Base-by-base conservation (phyloP, 2,888 invertebrate species). In the Drosophila parthenogenetica region DNA sequence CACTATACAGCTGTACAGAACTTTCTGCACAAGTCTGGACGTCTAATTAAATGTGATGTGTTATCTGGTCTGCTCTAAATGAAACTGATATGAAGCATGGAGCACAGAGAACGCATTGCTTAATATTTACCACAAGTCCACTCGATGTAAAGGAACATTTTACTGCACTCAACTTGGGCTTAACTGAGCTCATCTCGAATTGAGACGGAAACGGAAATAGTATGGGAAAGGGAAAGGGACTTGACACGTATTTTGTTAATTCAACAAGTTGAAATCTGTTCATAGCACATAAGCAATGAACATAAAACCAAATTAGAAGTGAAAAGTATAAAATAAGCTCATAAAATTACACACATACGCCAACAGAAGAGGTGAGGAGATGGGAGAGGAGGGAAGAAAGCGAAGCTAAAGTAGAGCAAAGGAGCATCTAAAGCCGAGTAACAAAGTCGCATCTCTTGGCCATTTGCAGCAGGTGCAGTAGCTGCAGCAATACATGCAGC, bases 301-400 rank as follows among this genome's bases (percentile, higher is more conserved):
- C 68, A 63, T 66, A 62, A 62, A 71, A 69, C 68, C 77, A 77
- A 82, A 88, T 88, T 82, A 86, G 71, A 83, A 77, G 74, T 62
- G 76, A 81, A 78, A 81, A 72, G 76, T 87, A 84, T 81, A 76
- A 81, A 85, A 87, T 87, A 87, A 84, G 77, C 88, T 87, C 74
- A 84, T 89, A 69, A 88, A 77, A 79, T 73, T 74, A 67, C 68
- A 79, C 59, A 64, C 62, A 77, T 43, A 25, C 55, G 65, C 17
- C 61, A 46, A 14, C 37, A 37, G 45, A 13, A 11, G 14, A 0
- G 11, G 40, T 16, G 5, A 25, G 8, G 7, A 0, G 10, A 7
- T 13, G 11, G n/a, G 11, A 19, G 14, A 14, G 11, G 0, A 14
- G 11, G 7, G 22, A n/a, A 7, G 3, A 40, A 17, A 29, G 17